These are phyloP conservation scores for Diabrotica virgifera DNA, from an alignment of 1,140 invertebrate genomes.

Conservation along the genomic window DNA sequence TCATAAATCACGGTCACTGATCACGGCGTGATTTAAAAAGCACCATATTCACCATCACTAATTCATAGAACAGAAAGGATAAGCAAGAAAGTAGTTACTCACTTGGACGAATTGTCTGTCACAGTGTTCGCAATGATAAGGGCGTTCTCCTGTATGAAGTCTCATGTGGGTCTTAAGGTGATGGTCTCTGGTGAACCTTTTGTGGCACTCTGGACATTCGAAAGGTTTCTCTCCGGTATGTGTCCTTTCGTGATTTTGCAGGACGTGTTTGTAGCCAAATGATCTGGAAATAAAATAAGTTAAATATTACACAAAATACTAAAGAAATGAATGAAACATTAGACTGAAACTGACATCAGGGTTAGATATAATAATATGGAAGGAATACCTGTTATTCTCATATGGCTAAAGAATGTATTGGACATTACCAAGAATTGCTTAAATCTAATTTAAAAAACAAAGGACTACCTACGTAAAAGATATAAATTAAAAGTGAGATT, in stretches of 20 bases:
- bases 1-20: no score
- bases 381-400: slow-evolving; percentile 40
- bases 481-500: no score
- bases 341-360: neutral
- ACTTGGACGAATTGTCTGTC: slow-evolving; percentile 85
- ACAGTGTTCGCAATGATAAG: slow-evolving; percentile 88
- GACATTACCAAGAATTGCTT: no score
- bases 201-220: slow-evolving; percentile 90
- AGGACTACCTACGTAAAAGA: no score
- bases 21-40: no score
- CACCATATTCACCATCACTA: no score
- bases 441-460: no score
- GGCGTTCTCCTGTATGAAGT: slow-evolving; percentile 90
- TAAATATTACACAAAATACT: no score
- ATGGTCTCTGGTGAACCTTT: slow-evolving; percentile 94
- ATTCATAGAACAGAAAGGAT: no score
- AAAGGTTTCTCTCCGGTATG: slow-evolving; percentile 97
- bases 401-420: no score
- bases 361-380: neutral
- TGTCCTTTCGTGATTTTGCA: slow-evolving; percentile 94
- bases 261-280: slow-evolving; percentile 92
- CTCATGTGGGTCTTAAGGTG: slow-evolving; percentile 92
- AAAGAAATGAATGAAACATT: neutral
- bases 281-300: slow-evolving; percentile 45
- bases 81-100: neutral